Conservation (phyloP, 2,888 invertebrate genomes). For the Blastobasis lacticolella region DNA sequence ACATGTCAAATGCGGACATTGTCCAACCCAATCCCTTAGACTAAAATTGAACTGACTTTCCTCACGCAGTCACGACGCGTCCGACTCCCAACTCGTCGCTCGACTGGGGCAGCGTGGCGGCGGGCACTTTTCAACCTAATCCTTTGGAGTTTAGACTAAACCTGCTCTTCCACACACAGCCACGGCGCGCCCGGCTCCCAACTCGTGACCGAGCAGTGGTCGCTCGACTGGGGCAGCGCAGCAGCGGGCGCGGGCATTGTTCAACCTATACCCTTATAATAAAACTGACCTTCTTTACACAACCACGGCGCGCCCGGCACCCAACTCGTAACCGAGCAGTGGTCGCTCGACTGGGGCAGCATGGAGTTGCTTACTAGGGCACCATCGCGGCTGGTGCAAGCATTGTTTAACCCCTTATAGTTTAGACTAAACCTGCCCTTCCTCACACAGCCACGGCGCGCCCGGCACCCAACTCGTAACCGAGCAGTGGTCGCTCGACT, state of each 20-base stretch:
- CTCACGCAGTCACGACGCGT: slow-evolving; percentile 92
- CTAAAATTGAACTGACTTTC: too few relatives aligned
- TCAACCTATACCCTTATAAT: too few relatives aligned
- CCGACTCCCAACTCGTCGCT: slow-evolving; percentile 93
- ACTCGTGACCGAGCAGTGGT: slow-evolving; percentile 91
- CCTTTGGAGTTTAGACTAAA: too few relatives aligned
- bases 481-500: slow-evolving; percentile 89
- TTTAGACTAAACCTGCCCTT: too few relatives aligned
- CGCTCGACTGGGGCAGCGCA: slow-evolving; percentile 91
- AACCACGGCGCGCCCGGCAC: slow-evolving; percentile 95
- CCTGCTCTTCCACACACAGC: too few relatives aligned
- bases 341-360: slow-evolving; percentile 91
- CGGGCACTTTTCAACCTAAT: too few relatives aligned
- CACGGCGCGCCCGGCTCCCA: slow-evolving; percentile 96
- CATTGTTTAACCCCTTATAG: too few relatives aligned
- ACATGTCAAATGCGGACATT: too few relatives aligned
- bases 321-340: slow-evolving; percentile 92
- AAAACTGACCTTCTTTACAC: slow-evolving; percentile 1
- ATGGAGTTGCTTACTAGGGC: slow-evolving; percentile 87
- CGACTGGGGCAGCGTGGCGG: slow-evolving; percentile 91
- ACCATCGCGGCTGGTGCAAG: slow-evolving; percentile 92
- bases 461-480: slow-evolving; percentile 95
- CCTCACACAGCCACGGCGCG: slow-evolving; percentile 83
- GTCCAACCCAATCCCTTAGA: too few relatives aligned
- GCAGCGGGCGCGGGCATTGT: slow-evolving; percentile 80